Evolutionary conservation across 2,113 vertebrate genomes (phyloP), one percentile per base, ranked within the genome.

Genomic region (Thryonomys swinderianus): DNA sequence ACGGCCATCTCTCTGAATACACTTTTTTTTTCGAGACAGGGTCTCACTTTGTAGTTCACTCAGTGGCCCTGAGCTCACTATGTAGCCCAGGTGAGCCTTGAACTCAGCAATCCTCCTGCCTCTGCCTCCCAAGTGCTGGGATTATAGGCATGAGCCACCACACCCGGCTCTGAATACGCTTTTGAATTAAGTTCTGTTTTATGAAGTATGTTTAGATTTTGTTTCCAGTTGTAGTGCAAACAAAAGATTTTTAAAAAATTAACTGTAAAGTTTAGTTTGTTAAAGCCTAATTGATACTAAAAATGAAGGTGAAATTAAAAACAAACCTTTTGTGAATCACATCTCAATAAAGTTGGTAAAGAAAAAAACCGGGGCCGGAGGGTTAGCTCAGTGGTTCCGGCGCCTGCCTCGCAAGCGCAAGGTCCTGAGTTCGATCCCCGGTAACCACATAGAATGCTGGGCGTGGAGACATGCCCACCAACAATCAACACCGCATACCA

Each of bases 231-330:
- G 48, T 61, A 88, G 42, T 64, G 37, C 86, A 61, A 93, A 94
- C 57, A 78, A 79, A 93, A 95, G 51, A 71, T 69, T 86, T 14
- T 66, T n/a, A n/a, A n/a, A 9, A 92, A 86, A 51, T 89, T 74
- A 80, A 40, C 51, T 76, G 0, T 74, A 37, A 9, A 79, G 18
- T 87, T 67, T 90, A 76, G 14, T 93, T 94, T 93, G 69, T 90
- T 80, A 69, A 85, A 87, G 34, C 37, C 32, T 86, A 61, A 32
- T 76, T 94, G 25, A n/a, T n/a, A n/a, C n/a, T n/a, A n/a, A n/a
- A n/a, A 40, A 40, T 79, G 55, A 90, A 90, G 42, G 14, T 90
- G 20, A 2, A 89, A 0, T 80, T 88, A 71, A 74, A 91, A 95
- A 34, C 1, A 74, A 67, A 45, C 2, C 1, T 71, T 78, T 37